phyloP scores from a whole-genome alignment of 1,140 invertebrate genomes.

The Hypsibius dujardini region DNA sequence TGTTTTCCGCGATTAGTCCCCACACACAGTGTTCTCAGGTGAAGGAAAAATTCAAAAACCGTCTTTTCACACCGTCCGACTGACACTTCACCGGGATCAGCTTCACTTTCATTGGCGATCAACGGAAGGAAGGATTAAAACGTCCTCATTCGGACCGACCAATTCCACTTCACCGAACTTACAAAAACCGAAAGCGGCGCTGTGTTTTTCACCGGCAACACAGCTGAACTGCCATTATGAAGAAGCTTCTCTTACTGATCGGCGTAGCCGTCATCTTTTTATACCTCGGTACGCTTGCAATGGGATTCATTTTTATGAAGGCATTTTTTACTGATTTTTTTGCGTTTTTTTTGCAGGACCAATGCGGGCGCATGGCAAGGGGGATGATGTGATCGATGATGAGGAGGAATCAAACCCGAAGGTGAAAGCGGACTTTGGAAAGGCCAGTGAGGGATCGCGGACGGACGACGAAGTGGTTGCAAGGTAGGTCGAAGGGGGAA shows the following conservation, averaged over 20 bases:
- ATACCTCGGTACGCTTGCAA: neutral
- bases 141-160: too few species aligned
- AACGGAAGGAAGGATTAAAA: too few species aligned
- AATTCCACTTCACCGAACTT: too few species aligned
- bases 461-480: conserved; percentile 42
- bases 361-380: neutral
- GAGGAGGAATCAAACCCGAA: conserved; percentile 21
- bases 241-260: neutral
- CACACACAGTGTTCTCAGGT: too few species aligned
- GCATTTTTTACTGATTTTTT: neutral
- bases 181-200: too few species aligned
- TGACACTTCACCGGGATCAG: too few species aligned
- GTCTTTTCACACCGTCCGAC: too few species aligned
- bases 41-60: too few species aligned
- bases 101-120: too few species aligned
- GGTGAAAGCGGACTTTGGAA: conserved; percentile 55
- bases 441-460: conserved; percentile 57
- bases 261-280: neutral
- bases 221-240: conserved; percentile 5
- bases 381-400: conserved; percentile 16
- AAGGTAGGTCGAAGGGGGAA: conserved; percentile 37
- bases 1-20: too few species aligned
- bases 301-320: neutral
- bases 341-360: conserved; percentile 7
- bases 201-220: too few species aligned